Evolutionary conservation across 2,113 vertebrate genomes (phyloP).

Genomic region (Amia ocellicauda): DNA sequence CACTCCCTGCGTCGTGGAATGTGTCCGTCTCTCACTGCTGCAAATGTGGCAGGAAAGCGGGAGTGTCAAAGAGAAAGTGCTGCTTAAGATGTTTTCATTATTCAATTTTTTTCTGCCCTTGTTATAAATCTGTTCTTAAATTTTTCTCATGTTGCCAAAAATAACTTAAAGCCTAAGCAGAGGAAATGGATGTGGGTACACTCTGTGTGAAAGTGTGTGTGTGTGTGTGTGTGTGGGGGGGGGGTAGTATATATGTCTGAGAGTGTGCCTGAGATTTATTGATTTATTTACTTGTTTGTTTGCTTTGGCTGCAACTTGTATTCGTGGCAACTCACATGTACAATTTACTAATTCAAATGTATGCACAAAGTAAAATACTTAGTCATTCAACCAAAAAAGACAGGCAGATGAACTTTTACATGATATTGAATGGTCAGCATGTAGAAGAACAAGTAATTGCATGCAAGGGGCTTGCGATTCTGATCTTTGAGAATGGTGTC

Average conservation of each 20-base stretch:
- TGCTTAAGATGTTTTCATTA: background rate
- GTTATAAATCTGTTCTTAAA: background rate
- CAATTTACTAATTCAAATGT: no score
- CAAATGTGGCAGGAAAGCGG: background rate
- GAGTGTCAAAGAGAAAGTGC: background rate
- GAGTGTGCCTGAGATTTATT: background rate
- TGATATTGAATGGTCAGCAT: no score
- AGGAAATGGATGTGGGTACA: background rate
- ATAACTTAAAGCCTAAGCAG: background rate
- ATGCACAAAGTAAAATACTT: no score
- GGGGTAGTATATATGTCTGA: background rate
- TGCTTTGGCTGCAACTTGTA: no score
- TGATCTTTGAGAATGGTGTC: no score
- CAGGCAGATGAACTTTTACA: no score
- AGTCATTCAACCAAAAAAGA: no score
- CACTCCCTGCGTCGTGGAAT: background rate
- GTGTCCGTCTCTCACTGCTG: background rate
- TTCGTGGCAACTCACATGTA: no score
- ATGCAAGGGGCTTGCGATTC: no score
- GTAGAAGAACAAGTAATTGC: no score
- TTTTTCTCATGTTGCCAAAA: slow-evolving; percentile 5
- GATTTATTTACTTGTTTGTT: no score
- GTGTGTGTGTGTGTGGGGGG: background rate
- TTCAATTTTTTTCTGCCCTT: background rate
- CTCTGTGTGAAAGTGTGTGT: background rate